These are phyloP conservation scores for Onthophagus sagittarius DNA, from an alignment of 2,888 invertebrate species.

Conservation along the genomic window DNA sequence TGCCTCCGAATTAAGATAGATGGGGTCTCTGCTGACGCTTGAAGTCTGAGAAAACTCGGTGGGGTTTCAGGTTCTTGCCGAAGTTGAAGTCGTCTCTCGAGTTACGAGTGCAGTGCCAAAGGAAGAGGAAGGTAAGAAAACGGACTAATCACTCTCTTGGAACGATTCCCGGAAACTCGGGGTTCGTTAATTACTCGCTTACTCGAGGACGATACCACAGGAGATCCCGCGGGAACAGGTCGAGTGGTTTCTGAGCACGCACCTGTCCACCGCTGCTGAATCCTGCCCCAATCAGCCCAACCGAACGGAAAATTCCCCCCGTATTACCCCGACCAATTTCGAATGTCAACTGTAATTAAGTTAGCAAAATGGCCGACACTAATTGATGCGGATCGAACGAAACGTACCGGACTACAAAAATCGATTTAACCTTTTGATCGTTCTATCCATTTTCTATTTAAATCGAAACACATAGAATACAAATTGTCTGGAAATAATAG, in stretches of 20 bases:
- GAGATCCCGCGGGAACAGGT: slow-evolving; percentile 6
- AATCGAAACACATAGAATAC: neutral
- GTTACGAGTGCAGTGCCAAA: neutral
- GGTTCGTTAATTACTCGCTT: slow-evolving; percentile 6
- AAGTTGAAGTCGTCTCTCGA: slow-evolving; percentile 12
- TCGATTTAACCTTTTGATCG: neutral
- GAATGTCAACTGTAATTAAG: neutral
- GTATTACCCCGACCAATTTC: neutral
- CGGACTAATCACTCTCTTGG: slow-evolving; percentile 21
- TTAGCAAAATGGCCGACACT: neutral
- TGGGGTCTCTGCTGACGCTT: slow-evolving; percentile 5
- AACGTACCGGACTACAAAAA: neutral
- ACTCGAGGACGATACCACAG: neutral
- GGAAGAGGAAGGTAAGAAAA: slow-evolving; percentile 13
- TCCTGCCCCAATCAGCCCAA: neutral
- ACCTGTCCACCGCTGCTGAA: neutral
- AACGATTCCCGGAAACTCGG: neutral
- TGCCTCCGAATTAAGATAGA: slow-evolving; percentile 19
- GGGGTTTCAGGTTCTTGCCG: neutral
- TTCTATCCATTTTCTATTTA: neutral
- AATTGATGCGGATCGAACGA: neutral
- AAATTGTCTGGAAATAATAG: neutral
- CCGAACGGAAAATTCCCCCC: neutral
- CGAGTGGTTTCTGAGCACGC: neutral
- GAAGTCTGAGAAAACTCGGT: slow-evolving; percentile 15